Evolutionary conservation across 2,888 invertebrate genomes (phyloP).

Genomic region (Rhopalosiphum nymphaeae): DNA sequence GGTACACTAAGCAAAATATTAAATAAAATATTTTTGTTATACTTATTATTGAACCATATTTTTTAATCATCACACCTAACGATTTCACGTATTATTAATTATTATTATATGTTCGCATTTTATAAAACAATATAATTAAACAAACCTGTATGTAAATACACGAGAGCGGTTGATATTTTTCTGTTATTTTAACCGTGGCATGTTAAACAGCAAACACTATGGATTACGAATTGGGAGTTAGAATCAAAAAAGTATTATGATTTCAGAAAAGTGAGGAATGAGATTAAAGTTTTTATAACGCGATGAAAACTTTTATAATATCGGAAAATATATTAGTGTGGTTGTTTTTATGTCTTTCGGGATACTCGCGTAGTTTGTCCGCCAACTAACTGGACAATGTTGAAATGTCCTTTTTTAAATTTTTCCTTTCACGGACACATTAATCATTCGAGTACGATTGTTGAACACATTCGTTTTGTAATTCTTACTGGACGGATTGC

Average conservation of each 20-base stretch:
- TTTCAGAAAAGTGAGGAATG: neutral
- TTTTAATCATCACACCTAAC: neutral
- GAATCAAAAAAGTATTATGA: neutral
- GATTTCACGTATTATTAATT: neutral
- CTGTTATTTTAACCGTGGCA: neutral
- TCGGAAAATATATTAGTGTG: constrained; percentile 39
- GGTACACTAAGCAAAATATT: neutral
- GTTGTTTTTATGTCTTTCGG: constrained; percentile 25
- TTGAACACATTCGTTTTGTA: neutral
- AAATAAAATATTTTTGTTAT: neutral
- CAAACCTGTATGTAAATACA: neutral
- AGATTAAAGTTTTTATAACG: constrained; percentile 35
- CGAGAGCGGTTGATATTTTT: neutral
- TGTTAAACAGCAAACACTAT: neutral
- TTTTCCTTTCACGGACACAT: neutral
- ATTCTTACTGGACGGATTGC: neutral
- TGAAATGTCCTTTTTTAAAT: neutral
- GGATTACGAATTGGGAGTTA: neutral
- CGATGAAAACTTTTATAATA: constrained; percentile 53
- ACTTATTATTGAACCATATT: neutral
- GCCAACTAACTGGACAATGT: neutral
- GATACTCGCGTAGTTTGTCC: neutral
- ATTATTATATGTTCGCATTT: neutral
- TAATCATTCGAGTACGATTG: constrained; percentile 2
- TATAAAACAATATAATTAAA: neutral